Evolutionary conservation across 2,888 invertebrate genomes (phyloP).

Genomic region (Piscicola geometra): DNA sequence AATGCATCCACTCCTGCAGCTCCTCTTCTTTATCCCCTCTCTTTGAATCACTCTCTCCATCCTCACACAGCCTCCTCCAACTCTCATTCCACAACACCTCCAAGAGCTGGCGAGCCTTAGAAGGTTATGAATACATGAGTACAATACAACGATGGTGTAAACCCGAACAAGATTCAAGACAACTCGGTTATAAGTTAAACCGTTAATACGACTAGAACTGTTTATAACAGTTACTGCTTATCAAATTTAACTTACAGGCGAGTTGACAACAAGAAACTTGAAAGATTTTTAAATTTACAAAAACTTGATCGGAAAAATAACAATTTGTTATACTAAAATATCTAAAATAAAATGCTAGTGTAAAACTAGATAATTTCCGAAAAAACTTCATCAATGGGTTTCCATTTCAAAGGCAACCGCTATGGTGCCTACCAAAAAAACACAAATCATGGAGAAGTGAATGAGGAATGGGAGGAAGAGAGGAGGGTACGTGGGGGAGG

Average conservation of each 20-base stretch:
- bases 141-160: too few relatives aligned
- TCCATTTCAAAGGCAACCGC: too few relatives aligned
- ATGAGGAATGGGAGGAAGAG: slow-evolving; percentile 54
- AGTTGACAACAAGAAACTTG: too few relatives aligned
- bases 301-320: too few relatives aligned
- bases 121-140: not conserved
- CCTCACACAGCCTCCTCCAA: not conserved
- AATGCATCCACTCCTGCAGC: not conserved
- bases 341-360: not conserved
- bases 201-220: too few relatives aligned
- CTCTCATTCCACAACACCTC: not conserved
- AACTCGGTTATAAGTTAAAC: too few relatives aligned
- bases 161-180: too few relatives aligned
- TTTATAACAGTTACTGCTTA: too few relatives aligned
- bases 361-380: not conserved
- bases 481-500: slow-evolving; percentile 57
- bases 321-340: too few relatives aligned
- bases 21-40: not conserved
- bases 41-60: not conserved
- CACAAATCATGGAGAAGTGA: slow-evolving; percentile 50
- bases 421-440: not conserved
- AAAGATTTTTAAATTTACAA: too few relatives aligned
- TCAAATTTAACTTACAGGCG: too few relatives aligned
- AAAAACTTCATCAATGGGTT: too few relatives aligned
- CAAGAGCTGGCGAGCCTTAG: not conserved